A percentile compares a stretch with the other conserved stretches of the same genome.
Evolutionary conservation across 2,888 invertebrate genomes (phyloP).

Genomic region (Folsomia candida): DNA sequence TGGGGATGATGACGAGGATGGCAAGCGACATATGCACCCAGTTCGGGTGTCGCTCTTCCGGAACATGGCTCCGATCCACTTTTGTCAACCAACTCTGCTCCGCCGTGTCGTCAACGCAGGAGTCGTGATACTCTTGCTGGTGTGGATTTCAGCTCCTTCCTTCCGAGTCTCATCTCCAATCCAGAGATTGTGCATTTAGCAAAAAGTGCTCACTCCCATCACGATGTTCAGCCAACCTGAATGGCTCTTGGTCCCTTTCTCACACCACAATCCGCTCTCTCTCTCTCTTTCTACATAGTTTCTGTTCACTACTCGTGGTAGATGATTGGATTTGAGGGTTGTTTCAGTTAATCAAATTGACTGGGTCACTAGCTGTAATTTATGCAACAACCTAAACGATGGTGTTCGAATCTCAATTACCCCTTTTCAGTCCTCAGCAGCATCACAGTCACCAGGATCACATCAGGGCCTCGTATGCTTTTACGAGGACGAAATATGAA

Average conservation of each 20-base stretch:
- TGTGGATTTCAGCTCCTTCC: slow-evolving; percentile 1
- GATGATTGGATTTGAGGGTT: slow-evolving; percentile 19
- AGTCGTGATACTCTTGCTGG: slow-evolving; percentile 11
- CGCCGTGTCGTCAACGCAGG: not conserved
- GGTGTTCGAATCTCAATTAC: slow-evolving; percentile 18
- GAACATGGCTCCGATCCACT: slow-evolving; percentile 44
- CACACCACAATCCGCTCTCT: slow-evolving; percentile 22
- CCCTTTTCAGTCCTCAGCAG: not conserved
- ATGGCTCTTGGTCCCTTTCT: slow-evolving; percentile 42
- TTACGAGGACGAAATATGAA: too few relatives aligned
- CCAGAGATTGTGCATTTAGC: not conserved
- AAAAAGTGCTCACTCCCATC: slow-evolving; percentile 20
- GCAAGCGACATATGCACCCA: not conserved
- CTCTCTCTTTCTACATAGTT: not conserved
- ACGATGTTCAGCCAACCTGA: slow-evolving; percentile 41
- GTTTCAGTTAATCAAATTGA: slow-evolving; percentile 43
- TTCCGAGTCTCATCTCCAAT: slow-evolving; percentile 10
- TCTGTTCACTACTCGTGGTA: slow-evolving; percentile 2
- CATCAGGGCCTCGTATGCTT: too few relatives aligned
- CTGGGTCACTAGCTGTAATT: slow-evolving; percentile 45
- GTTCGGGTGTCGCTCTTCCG: slow-evolving; percentile 45
- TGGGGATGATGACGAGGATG: not conserved
- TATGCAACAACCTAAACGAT: slow-evolving; percentile 21
- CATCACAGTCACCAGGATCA: too few relatives aligned
- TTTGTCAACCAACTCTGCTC: slow-evolving; percentile 9